Conservation (phyloP, 2,113 vertebrate species). For the Hypocryptadius cinnamomeus region DNA sequence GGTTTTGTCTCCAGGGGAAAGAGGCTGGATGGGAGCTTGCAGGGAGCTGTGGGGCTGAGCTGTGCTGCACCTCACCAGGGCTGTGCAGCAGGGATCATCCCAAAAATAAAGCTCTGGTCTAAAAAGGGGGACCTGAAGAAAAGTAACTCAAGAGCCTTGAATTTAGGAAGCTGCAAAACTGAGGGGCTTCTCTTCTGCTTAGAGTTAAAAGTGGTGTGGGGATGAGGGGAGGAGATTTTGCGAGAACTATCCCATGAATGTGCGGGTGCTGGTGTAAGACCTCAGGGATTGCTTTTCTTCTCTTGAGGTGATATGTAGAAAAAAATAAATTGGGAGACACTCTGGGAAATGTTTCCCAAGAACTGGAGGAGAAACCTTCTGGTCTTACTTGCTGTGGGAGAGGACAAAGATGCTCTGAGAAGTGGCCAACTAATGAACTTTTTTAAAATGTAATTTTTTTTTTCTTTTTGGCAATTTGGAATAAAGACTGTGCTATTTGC, state of each 20-base stretch:
- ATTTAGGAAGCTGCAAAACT: background rate
- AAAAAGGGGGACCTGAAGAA: background rate
- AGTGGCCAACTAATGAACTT: background rate
- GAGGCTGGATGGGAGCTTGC: background rate
- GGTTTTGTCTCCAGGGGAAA: background rate
- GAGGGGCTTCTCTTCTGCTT: background rate
- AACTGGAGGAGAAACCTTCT: background rate
- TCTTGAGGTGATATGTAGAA: background rate
- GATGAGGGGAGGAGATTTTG: background rate
- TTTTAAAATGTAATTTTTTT: background rate
- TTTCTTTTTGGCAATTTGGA: background rate
- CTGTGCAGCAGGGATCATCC: background rate
- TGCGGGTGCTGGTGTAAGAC: background rate
- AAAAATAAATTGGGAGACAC: fast-evolving
- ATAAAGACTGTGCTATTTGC: background rate
- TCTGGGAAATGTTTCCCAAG: background rate
- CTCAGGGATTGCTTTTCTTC: background rate
- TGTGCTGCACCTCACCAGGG: background rate
- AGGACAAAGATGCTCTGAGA: background rate
- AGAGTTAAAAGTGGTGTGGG: background rate
- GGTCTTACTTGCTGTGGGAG: background rate
- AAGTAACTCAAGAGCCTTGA: background rate
- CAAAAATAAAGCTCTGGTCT: background rate
- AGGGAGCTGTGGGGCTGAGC: background rate
- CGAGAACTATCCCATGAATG: fast-evolving